A percentile compares a stretch with the other conserved stretches of the same genome.
Conservation (phyloP, 2,888 invertebrate genomes). For the Xanthia togata region DNA sequence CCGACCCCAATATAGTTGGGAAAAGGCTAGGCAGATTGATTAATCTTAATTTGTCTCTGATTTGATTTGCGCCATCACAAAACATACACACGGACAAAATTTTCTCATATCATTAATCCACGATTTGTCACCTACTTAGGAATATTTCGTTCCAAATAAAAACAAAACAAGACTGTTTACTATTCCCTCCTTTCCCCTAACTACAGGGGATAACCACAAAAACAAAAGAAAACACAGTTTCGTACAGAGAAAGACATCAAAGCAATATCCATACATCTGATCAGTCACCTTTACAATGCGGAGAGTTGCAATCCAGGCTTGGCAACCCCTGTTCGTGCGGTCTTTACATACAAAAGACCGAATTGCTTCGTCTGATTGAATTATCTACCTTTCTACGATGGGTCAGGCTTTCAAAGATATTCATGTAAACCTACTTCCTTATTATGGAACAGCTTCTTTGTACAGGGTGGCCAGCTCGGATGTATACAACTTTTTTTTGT, state of each 20-base stretch:
- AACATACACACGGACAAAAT: no score
- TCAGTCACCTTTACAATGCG: slow-evolving; percentile 65
- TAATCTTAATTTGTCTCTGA: background rate
- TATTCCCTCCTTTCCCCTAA: background rate
- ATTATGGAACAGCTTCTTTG: slow-evolving; percentile 28
- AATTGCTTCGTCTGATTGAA: slow-evolving; percentile 87
- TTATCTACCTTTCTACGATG: slow-evolving; percentile 77
- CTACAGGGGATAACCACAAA: slow-evolving; percentile 13
- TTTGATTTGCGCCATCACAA: background rate
- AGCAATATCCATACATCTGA: slow-evolving; percentile 55
- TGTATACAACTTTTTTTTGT: background rate
- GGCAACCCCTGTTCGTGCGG: slow-evolving; percentile 77
- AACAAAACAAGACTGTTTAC: background rate
- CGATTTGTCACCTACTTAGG: background rate
- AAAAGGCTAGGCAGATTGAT: no score
- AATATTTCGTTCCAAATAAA: slow-evolving; percentile 1
- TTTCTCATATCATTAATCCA: background rate
- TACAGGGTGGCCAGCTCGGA: background rate
- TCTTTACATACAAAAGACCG: slow-evolving; percentile 88
- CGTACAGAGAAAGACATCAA: slow-evolving; percentile 50
- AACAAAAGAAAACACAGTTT: slow-evolving; percentile 26
- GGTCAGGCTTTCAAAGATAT: slow-evolving; percentile 79
- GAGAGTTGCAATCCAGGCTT: slow-evolving; percentile 63
- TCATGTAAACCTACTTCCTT: slow-evolving; percentile 69
- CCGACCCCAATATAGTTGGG: no score